Evolutionary conservation across 1,140 invertebrate species (phyloP), one percentile per base, ranked within the genome.

Genomic region (Agrypnia vestita): DNA sequence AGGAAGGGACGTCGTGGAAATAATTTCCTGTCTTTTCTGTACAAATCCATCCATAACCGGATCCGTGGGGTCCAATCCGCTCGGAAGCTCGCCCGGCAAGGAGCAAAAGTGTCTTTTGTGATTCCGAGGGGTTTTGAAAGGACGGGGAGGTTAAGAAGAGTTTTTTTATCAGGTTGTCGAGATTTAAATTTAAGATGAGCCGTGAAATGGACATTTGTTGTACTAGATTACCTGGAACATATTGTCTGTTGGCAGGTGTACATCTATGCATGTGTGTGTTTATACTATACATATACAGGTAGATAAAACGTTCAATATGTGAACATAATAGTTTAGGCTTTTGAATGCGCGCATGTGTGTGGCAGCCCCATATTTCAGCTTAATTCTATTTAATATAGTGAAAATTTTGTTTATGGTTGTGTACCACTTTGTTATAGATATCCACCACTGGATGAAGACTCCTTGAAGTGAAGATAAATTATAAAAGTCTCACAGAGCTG

Each of bases 11-110:
- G 25, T 51, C 15, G 67, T 51, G 19, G 46, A 71, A 53, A 71
- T 71, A 71, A 71, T 71, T 71, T 71, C 67, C 67, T 71, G 67
- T 71, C 67, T 47, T 25, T 71, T 71, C 64, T 71, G 15, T 51
- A 71, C 67, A 51, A 51, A 49, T 71, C 46, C 67, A 64, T 64
- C 61, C 61, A 64, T 64, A 64, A 64, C 61, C 61, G 61, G 61
- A 64, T 43, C n/a, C 35, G n/a, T 64, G 21, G 11, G 15, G 17
- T 1, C 3, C 15, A 59, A 17, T 12, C 17, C 12, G 17, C 55
- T 21, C 55, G 17, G 55, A 17, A 4, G 55, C 8, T 56, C 19
- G 21, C 55, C 55, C 3, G 53, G 13, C 55, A 59, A 1, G 15
- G 17, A 0, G 55, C 9, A 0, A 59, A 59, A 15, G 21, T 19